Conservation (phyloP, 2,888 invertebrate species). For the Asteroscopus sphinx region DNA sequence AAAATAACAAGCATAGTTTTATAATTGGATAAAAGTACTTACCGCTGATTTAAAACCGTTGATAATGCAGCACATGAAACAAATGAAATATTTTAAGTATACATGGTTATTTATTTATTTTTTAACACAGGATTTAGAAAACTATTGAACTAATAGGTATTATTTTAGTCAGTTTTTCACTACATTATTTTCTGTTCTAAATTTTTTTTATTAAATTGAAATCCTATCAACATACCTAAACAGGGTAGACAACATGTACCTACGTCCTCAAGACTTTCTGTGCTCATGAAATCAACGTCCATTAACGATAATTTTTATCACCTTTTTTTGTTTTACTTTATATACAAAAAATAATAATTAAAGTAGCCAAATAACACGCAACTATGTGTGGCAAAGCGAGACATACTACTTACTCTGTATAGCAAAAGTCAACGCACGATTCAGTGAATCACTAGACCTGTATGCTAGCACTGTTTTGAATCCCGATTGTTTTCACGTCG, state of each 20-base stretch:
- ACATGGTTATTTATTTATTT: slow-evolving; percentile 11
- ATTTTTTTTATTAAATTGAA: not conserved
- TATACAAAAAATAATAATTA: slow-evolving; percentile 53
- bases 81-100: slow-evolving; percentile 61
- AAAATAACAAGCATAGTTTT: not conserved
- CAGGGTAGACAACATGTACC: slow-evolving; percentile 86
- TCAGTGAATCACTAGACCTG: slow-evolving; percentile 77
- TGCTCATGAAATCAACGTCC: slow-evolving; percentile 78
- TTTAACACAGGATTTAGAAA: no score
- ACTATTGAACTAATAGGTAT: not conserved
- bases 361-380: slow-evolving; percentile 65
- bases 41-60: slow-evolving; percentile 75
- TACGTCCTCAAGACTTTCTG: slow-evolving; percentile 81
- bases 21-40: slow-evolving; percentile 65
- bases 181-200: slow-evolving; percentile 7
- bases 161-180: slow-evolving; percentile 6
- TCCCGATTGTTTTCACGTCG: slow-evolving; percentile 77
- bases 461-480: slow-evolving; percentile 82
- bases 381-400: slow-evolving; percentile 67
- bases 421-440: slow-evolving; percentile 68
- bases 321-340: slow-evolving; percentile 53
- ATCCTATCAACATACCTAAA: slow-evolving; percentile 66
- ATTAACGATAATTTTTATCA: slow-evolving; percentile 66
- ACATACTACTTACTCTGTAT: slow-evolving; percentile 69
- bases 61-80: slow-evolving; percentile 84